These are phyloP conservation scores for Nyctibius bracteatus DNA, from an alignment of 2,113 vertebrate species.

Conservation along the genomic window DNA sequence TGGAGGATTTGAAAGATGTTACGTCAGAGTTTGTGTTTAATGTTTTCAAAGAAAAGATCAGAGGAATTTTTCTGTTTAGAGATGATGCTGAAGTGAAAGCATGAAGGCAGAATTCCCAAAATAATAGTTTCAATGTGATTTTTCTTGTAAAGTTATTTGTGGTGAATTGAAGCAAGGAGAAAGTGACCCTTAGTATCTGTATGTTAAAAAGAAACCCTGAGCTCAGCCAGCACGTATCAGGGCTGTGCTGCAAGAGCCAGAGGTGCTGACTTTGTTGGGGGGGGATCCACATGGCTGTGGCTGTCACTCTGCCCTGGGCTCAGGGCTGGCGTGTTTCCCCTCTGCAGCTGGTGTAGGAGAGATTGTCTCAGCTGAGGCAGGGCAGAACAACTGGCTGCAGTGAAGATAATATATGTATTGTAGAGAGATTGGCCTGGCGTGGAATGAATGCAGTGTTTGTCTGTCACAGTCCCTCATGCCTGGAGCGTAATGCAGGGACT, in stretches of 20 bases:
- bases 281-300: background rate
- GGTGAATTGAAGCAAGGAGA: background rate
- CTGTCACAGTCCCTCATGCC: background rate
- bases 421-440: background rate
- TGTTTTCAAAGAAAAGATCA: background rate
- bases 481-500: rapidly evolving
- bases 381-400: background rate
- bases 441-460: rapidly evolving
- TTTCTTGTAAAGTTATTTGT: background rate
- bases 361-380: background rate
- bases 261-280: background rate
- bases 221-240: background rate
- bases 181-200: background rate
- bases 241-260: background rate
- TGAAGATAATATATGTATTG: background rate
- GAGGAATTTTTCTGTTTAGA: background rate
- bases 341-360: background rate
- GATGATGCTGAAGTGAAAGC: background rate
- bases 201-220: constrained; percentile 38
- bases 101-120: background rate
- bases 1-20: background rate
- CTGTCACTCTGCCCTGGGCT: background rate
- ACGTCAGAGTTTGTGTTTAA: background rate
- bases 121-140: background rate
- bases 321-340: background rate